phyloP scores from a whole-genome alignment of 2,888 invertebrate genomes.

The Parochlus steinenii region DNA sequence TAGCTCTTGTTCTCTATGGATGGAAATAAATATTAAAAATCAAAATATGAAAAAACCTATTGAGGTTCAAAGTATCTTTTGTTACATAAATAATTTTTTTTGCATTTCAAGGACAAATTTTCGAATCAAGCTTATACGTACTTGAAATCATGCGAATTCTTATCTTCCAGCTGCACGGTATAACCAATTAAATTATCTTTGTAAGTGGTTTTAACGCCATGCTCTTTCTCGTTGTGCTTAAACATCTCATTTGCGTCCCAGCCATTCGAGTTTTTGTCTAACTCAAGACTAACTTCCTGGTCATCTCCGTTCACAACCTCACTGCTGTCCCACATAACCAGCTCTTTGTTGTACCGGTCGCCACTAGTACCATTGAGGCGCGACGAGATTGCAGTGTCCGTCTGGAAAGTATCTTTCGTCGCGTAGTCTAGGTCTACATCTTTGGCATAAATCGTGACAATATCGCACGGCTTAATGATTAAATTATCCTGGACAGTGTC shows the following conservation, averaged over 20 bases:
- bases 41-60: not conserved
- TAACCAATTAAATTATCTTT: conserved; percentile 85
- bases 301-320: conserved; percentile 35
- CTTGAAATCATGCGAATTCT: conserved; percentile 75
- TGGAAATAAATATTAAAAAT: conserved; percentile 1
- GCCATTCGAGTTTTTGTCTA: conserved; percentile 70
- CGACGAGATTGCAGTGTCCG: conserved; percentile 68
- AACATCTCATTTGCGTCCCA: conserved; percentile 98
- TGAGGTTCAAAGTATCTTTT: too few species aligned
- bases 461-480: conserved; percentile 70
- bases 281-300: conserved; percentile 45
- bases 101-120: too few species aligned
- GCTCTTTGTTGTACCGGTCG: conserved; percentile 39
- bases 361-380: conserved; percentile 17
- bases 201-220: conserved; percentile 85
- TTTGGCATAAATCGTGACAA: conserved; percentile 64
- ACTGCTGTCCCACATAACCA: conserved; percentile 54
- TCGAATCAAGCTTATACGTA: too few species aligned
- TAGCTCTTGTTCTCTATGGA: conserved; percentile 49
- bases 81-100: too few species aligned
- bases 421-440: conserved; percentile 84
- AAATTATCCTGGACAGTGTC: conserved; percentile 60
- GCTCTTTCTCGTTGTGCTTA: conserved; percentile 75
- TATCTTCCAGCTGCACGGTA: conserved; percentile 70
- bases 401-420: conserved; percentile 73